Evolutionary conservation across 2,797 vertebrate genomes (phyloP), one percentile per base, ranked within the genome.

Genomic region (Parambassis ranga): DNA sequence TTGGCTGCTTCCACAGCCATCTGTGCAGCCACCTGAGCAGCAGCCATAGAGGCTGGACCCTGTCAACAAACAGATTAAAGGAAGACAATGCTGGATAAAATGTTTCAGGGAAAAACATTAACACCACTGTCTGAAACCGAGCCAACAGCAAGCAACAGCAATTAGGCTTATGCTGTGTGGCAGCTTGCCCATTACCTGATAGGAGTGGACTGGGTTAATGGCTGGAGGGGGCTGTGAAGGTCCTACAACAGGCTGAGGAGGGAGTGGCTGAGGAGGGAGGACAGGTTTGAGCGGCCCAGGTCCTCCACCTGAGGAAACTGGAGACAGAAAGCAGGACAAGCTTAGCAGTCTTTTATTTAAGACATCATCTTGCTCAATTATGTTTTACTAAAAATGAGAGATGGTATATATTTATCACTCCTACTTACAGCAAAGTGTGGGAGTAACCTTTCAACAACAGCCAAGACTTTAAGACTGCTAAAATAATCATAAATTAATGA

Each of bases 21-120:
- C 83, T 95, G 93, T 37, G 95, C 95, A 1, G 94, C 95, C 20
- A 91, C 88, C 51, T 94, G 94, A 53, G 95, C 95, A 0, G 94
- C 84, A 11, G 84, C 93, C 56, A 96, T 79, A 19, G 75, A 72
- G 65, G 88, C 28, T 31, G 79, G 36, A 50, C 80, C 79, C 78
- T 91, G 81, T 79, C 49, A 57, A 71, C 47, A 16, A 36, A 59
- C 59, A 71, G 77, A 81, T 86, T 71, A 79, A 79, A 71, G 38
- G 39, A 55, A 80, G 52, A 82, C 79, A 76, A 84, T 52, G 68
- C 36, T 5, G 30, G 46, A 53, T 59, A 36, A 77, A 81, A 71
- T 15, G 10, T 69, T 80, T 82, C 57, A 42, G 30, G 41, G 43
- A 59, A 22, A 39, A 75, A 75, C 37, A 61, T 39, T 61, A 76